Percentiles rank a stretch among this genome's conserved stretches.
These are phyloP conservation scores for Lindbergichthys nudifrons DNA, from an alignment of 2,797 vertebrate species.

Conservation along the genomic window DNA sequence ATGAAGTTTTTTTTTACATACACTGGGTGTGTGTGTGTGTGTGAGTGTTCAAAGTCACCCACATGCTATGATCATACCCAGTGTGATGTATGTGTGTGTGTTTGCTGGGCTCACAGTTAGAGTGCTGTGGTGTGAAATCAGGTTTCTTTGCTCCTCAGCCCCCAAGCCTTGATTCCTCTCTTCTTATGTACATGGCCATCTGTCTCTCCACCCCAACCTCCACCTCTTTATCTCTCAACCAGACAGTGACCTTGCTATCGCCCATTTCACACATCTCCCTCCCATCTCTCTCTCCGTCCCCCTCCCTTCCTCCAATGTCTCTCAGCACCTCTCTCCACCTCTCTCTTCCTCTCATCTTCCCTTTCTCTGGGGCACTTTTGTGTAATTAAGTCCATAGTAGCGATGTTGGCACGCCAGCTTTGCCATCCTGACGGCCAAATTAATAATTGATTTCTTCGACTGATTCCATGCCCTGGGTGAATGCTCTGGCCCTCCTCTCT, in stretches of 20 bases:
- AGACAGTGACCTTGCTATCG: slow-evolving; percentile 75
- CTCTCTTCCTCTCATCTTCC: slow-evolving; percentile 49
- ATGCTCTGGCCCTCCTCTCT: slow-evolving; percentile 48
- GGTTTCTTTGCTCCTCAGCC: slow-evolving; percentile 46
- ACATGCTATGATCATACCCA: slow-evolving; percentile 60
- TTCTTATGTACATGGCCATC: slow-evolving; percentile 51
- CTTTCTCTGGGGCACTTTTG: slow-evolving; percentile 70
- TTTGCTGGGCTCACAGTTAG: slow-evolving; percentile 46
- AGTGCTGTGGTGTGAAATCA: slow-evolving; percentile 65
- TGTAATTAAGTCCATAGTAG: slow-evolving; percentile 80
- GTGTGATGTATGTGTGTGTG: slow-evolving; percentile 51
- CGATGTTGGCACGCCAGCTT: slow-evolving; percentile 67
- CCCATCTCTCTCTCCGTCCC: slow-evolving; percentile 19
- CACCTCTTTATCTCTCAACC: slow-evolving; percentile 41
- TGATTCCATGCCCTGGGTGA: slow-evolving; percentile 70
- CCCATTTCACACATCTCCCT: slow-evolving; percentile 65
- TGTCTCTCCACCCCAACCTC: slow-evolving; percentile 58
- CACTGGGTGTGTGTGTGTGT: slow-evolving; percentile 30
- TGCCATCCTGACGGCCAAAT: slow-evolving; percentile 80
- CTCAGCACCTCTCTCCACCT: slow-evolving; percentile 32
- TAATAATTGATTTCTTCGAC: slow-evolving; percentile 87
- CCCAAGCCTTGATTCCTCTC: slow-evolving; percentile 48
- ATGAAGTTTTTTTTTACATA: slow-evolving; percentile 30
- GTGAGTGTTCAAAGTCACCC: slow-evolving; percentile 70
- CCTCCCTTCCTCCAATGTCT: slow-evolving; percentile 29